A percentile compares a stretch with the other conserved stretches of the same genome.
Conservation (phyloP, 2,888 invertebrate species). For the Himalopsyche kuldschensis region DNA sequence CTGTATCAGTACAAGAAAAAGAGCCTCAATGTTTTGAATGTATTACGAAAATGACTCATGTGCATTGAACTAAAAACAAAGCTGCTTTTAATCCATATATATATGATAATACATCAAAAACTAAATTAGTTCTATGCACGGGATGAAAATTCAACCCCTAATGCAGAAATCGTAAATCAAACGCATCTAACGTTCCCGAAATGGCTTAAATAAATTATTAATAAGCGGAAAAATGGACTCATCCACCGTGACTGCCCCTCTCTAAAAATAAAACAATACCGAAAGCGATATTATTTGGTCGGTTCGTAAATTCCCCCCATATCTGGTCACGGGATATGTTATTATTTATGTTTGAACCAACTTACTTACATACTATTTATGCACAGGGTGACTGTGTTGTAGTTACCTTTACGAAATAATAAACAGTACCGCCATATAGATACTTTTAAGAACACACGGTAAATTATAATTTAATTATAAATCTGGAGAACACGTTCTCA, state of each 20-base stretch:
- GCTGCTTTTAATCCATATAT: neutral
- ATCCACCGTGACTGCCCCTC: constrained; percentile 11
- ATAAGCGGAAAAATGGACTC: constrained; percentile 30
- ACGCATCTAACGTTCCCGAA: neutral
- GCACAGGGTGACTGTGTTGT: neutral
- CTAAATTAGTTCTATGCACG: neutral
- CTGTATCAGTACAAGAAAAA: neutral
- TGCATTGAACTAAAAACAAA: neutral
- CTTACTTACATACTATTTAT: neutral
- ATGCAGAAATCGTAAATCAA: neutral
- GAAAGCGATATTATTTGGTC: constrained; percentile 3
- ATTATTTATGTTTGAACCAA: neutral
- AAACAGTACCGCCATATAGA: too few relatives aligned
- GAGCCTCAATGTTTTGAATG: neutral
- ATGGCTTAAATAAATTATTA: constrained; percentile 38
- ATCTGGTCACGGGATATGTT: neutral
- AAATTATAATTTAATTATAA: too few relatives aligned
- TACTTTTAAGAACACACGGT: too few relatives aligned
- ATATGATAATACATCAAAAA: neutral
- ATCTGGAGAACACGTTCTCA: too few relatives aligned
- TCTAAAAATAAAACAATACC: constrained; percentile 23
- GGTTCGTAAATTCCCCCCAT: neutral
- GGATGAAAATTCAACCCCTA: neutral
- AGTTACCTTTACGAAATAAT: too few relatives aligned
- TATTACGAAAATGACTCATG: neutral